Conservation (phyloP, 2,888 invertebrate species). For the Neoascia interrupta region DNA sequence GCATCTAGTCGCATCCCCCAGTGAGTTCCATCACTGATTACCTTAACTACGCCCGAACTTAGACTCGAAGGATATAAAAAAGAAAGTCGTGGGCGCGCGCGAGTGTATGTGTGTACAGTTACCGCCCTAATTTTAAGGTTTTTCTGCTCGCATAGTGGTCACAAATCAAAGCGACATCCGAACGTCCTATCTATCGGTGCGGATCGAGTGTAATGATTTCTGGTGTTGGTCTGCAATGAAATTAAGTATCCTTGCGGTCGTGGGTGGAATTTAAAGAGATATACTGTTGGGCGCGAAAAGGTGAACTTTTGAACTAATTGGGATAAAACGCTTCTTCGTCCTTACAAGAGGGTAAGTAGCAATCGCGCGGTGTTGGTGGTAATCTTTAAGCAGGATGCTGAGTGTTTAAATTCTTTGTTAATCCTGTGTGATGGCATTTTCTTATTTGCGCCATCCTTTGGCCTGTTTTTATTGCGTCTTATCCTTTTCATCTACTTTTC, state of each 20-base stretch:
- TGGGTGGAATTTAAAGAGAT: constrained; percentile 48
- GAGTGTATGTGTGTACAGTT: constrained; percentile 47
- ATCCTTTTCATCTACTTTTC: background rate
- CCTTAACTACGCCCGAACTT: constrained; percentile 43
- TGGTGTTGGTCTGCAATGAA: constrained; percentile 45
- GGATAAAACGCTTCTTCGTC: constrained; percentile 46
- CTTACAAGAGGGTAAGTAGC: constrained; percentile 50
- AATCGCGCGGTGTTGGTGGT: background rate
- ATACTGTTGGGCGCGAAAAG: constrained; percentile 54
- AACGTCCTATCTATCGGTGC: constrained; percentile 17
- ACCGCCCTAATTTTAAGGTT: constrained; percentile 66
- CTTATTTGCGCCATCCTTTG: background rate
- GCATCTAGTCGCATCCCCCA: constrained; percentile 33
- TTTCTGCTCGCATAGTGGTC: constrained; percentile 30
- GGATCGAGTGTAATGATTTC: constrained; percentile 52
- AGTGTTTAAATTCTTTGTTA: constrained; percentile 28
- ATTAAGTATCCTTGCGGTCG: constrained; percentile 50
- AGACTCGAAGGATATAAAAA: constrained; percentile 16
- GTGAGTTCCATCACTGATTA: constrained; percentile 17
- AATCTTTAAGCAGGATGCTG: background rate
- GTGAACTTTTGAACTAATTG: constrained; percentile 55
- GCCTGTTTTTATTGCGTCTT: background rate
- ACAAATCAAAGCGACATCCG: constrained; percentile 31
- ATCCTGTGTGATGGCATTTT: constrained; percentile 3
- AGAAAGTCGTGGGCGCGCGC: constrained; percentile 27